Evolutionary conservation across 35 echinoderm and acorn worm species (phyloP).

Genomic region (Apostichopus parvimensis): DNA sequence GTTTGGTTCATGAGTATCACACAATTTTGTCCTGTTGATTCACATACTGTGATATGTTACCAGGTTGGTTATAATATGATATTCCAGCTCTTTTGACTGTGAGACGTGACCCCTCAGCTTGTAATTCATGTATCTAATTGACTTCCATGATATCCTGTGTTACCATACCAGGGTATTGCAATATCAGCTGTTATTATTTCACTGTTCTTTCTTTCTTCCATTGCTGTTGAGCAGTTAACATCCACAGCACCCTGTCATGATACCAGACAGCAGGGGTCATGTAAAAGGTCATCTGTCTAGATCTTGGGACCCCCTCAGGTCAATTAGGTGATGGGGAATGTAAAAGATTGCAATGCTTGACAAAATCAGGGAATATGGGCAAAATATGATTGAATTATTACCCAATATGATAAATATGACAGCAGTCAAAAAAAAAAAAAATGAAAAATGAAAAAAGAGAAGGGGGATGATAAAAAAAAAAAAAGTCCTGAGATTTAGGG

Average conservation of each 20-base stretch:
- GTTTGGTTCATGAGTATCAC: no score
- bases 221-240: neutral
- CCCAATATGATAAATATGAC: slow-evolving; percentile 33
- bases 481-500: neutral
- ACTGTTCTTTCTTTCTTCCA: neutral
- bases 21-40: no score
- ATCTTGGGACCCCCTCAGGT: slow-evolving; percentile 31
- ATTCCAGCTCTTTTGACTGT: no score
- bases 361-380: neutral
- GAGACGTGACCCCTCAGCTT: slow-evolving; percentile 25
- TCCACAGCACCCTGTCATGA: slow-evolving; percentile 21
- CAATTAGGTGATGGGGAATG: slow-evolving; percentile 49
- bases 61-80: no score
- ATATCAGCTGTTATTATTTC: slow-evolving; percentile 8
- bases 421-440: neutral
- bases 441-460: slow-evolving; percentile 1
- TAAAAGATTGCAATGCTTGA: slow-evolving; percentile 26
- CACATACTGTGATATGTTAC: no score
- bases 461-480: neutral
- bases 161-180: neutral
- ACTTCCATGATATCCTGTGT: slow-evolving; percentile 37
- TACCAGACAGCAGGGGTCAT: slow-evolving; percentile 39
- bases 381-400: slow-evolving; percentile 46
- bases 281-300: slow-evolving; percentile 47
- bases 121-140: slow-evolving; percentile 2